These are phyloP conservation scores for Microcaecilia unicolor DNA, from an alignment of 2,797 vertebrate species.

Conservation along the genomic window DNA sequence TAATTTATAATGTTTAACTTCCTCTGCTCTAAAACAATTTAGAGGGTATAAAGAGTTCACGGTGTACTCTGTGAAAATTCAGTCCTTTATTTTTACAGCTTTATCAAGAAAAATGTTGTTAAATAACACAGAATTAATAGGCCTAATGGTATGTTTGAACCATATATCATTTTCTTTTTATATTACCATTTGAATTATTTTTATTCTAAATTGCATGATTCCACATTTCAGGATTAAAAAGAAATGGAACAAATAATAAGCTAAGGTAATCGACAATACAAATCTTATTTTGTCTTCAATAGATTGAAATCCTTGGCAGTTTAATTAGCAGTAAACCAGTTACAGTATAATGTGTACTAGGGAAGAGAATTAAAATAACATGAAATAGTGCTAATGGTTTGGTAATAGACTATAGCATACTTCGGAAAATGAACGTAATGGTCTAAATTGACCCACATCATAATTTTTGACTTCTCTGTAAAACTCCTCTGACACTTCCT, in stretches of 20 bases:
- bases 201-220: too few species aligned
- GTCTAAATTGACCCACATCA: too few species aligned
- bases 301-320: background rate
- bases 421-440: too few species aligned
- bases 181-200: too few species aligned
- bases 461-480: too few species aligned
- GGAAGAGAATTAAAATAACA: too few species aligned
- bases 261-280: too few species aligned
- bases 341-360: background rate
- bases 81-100: constrained; percentile 4
- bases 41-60: background rate
- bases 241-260: background rate
- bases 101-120: background rate
- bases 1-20: constrained; percentile 2
- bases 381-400: too few species aligned
- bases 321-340: background rate
- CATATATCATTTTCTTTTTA: background rate
- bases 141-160: background rate
- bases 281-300: too few species aligned
- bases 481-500: too few species aligned
- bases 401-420: too few species aligned
- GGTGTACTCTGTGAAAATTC: background rate
- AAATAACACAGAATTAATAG: background rate
- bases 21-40: background rate
- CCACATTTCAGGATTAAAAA: background rate